Evolutionary conservation across 2,113 vertebrate genomes (phyloP).

Genomic region (Daphoenositta chrysoptera): DNA sequence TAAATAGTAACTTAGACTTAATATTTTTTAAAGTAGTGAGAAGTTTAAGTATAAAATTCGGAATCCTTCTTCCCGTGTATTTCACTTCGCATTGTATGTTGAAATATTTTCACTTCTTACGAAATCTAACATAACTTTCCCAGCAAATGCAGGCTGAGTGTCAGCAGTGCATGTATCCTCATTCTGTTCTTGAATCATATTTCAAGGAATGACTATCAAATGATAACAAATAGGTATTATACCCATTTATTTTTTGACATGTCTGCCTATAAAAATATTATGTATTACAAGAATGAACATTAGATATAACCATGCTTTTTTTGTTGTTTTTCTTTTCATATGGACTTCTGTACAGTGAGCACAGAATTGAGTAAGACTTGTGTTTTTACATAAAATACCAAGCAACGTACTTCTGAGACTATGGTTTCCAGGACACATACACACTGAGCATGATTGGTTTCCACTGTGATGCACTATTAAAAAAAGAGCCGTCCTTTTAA

Average conservation of each 20-base stretch:
- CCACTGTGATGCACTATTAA: not conserved
- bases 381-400: not conserved
- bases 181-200: not conserved
- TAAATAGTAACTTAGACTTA: not conserved
- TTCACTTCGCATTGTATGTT: not conserved
- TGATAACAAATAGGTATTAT: not conserved
- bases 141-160: not conserved
- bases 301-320: not conserved
- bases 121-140: not conserved
- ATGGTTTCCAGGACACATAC: not conserved
- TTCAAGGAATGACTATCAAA: not conserved
- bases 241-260: not conserved
- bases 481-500: not conserved
- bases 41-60: not conserved
- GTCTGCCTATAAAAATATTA: not conserved
- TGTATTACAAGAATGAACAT: not conserved
- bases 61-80: not conserved
- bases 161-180: not conserved
- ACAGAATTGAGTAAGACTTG: rapidly evolving
- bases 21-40: not conserved
- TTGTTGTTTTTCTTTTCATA: not conserved
- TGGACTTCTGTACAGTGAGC: not conserved
- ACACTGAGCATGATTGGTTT: not conserved
- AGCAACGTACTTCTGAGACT: not conserved
- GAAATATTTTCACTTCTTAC: not conserved